Evolutionary conservation across 2,888 invertebrate genomes (phyloP).

Genomic region (Saturnia pavonia): DNA sequence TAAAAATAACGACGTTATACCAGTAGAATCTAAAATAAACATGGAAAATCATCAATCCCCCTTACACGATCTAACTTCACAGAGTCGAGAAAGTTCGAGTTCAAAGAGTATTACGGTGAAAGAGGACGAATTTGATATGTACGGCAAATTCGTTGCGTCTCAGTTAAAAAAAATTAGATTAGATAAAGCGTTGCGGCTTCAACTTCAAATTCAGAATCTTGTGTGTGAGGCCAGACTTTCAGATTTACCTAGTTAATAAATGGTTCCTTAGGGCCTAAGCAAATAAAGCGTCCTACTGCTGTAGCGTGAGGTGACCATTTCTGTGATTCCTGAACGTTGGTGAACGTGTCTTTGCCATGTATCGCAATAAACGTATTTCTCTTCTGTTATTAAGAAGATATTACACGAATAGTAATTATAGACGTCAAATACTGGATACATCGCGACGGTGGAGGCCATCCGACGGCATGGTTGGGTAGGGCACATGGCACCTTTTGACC

Average conservation of each 20-base stretch:
- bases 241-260: conserved; percentile 33
- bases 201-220: conserved; percentile 59
- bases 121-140: conserved; percentile 68
- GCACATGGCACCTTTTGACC: too few species aligned
- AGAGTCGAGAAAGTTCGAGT: conserved; percentile 21
- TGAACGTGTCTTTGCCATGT: too few species aligned
- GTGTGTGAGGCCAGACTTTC: conserved; percentile 59
- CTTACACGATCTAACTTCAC: not conserved
- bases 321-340: too few species aligned
- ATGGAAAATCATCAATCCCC: not conserved
- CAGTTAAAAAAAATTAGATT: conserved; percentile 59
- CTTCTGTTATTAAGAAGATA: too few species aligned
- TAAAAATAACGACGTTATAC: not conserved
- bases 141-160: conserved; percentile 63
- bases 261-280: too few species aligned
- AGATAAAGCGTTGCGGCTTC: conserved; percentile 54
- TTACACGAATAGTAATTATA: too few species aligned
- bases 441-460: too few species aligned
- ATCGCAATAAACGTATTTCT: too few species aligned
- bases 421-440: too few species aligned
- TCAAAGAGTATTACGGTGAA: conserved; percentile 17
- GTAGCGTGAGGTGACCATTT: too few species aligned
- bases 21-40: not conserved
- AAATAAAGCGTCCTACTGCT: too few species aligned
- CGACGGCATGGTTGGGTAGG: too few species aligned